Conservation (phyloP, 2,888 invertebrate genomes). For the Machimus atricapillus region DNA sequence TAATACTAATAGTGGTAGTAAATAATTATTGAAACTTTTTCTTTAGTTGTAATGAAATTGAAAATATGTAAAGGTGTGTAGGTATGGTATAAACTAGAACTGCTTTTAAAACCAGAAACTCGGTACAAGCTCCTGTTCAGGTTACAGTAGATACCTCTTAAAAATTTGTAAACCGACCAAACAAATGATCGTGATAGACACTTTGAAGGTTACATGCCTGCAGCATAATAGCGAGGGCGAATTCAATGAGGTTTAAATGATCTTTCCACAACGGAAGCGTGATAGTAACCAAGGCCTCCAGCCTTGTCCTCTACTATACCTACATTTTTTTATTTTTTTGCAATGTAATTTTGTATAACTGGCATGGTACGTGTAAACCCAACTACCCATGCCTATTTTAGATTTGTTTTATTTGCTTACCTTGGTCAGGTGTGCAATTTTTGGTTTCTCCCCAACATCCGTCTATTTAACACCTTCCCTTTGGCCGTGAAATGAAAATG, state of each 20-base stretch:
- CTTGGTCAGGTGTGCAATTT: conserved; percentile 15
- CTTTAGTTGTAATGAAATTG: too few species aligned
- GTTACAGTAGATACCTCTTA: neutral
- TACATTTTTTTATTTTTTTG: neutral
- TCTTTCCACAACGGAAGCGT: neutral
- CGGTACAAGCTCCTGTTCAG: neutral
- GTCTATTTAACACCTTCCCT: conserved; percentile 11
- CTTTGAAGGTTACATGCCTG: neutral
- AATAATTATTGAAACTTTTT: too few species aligned
- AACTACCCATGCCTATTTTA: neutral
- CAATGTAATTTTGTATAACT: neutral
- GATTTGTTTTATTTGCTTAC: neutral
- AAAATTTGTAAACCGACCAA: neutral
- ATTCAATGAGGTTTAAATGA: neutral
- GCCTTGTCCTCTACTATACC: neutral
- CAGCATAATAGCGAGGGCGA: neutral
- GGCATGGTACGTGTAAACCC: neutral
- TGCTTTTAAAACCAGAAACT: neutral
- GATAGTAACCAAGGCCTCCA: neutral
- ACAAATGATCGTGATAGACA: neutral
- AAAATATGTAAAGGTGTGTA: neutral
- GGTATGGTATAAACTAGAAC: neutral
- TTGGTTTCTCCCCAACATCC: neutral
- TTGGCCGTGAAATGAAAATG: neutral
- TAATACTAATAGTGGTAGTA: too few species aligned